Base-by-base conservation (phyloP, 2,113 vertebrate species). In the Baryphthengus martii region DNA sequence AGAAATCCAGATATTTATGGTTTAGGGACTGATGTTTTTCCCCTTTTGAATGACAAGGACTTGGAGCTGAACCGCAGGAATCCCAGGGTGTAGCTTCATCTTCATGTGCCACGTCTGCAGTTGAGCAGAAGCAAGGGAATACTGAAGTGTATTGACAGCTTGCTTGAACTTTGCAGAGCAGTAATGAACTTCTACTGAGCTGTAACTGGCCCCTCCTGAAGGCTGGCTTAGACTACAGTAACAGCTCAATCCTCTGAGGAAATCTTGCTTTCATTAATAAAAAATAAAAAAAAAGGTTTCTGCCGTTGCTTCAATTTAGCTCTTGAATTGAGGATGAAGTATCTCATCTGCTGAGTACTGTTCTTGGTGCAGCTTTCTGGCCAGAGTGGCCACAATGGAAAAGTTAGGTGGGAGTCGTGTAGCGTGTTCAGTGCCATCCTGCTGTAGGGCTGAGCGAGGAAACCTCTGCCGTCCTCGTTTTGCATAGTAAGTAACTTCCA, bases 181-280 rank as follows among this genome's bases (percentile, higher is more conserved):
- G 42, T 31, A 78, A n/a, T 52, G 86, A 87, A 78, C 72, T 90
- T 95, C 59, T 11, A 5, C 17, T 88, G 67, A 93, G 89, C 88
- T 95, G 76, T 19, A 49, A 72, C 70, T 96, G 80, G 72, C 49
- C n/a, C 15, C 25, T 97, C 29, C 4, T 13, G 44, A 92, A 66
- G 63, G 59, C 63, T 94, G 94, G 83, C 88, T 95, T 70, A 45
- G 45, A 16, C 39, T 37, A 28, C 50, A 86, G 90, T 45, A 81
- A 67, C 47, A 31, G 23, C 6, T 71, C 10, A 0, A 10, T 92
- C 58, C 37, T 47, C 45, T 44, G 47, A 92, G 68, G 47, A 93
- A 84, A 29, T 31, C 68, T 85, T 89, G 68, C 29, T 90, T 84
- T 84, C 86, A 37, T 93, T 89, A 77, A 39, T 16, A n/a, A 35